Conservation (phyloP, 1,140 invertebrate genomes). For the Aphis gossypii region DNA sequence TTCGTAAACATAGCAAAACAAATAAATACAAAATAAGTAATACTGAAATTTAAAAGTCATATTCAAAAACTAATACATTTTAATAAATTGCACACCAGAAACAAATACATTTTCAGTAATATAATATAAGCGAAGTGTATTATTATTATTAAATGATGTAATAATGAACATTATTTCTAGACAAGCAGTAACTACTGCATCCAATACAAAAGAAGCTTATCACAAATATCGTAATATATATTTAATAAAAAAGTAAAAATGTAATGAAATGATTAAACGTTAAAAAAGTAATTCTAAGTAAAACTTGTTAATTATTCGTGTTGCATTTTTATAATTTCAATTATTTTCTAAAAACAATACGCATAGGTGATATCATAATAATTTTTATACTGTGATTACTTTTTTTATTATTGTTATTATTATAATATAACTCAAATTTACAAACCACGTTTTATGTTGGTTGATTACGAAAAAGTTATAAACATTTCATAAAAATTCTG, state of each 20-base stretch:
- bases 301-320: neutral
- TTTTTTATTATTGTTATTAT: neutral
- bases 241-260: neutral
- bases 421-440: neutral
- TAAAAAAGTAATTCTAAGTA: neutral
- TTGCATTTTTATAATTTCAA: neutral
- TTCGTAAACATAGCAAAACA: neutral
- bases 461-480: neutral
- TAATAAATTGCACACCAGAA: neutral
- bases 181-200: neutral
- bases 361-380: neutral
- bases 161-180: neutral
- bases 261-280: neutral
- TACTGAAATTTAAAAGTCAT: neutral
- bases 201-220: neutral
- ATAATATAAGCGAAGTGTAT: neutral
- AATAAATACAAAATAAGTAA: neutral
- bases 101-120: neutral
- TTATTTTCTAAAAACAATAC: neutral
- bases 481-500: neutral
- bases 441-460: neutral
- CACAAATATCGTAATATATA: neutral
- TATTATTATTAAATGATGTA: neutral
- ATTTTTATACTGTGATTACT: neutral
- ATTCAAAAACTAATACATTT: neutral